Evolutionary conservation across 2,888 invertebrate genomes (phyloP).

Genomic region (Beris morrisii): DNA sequence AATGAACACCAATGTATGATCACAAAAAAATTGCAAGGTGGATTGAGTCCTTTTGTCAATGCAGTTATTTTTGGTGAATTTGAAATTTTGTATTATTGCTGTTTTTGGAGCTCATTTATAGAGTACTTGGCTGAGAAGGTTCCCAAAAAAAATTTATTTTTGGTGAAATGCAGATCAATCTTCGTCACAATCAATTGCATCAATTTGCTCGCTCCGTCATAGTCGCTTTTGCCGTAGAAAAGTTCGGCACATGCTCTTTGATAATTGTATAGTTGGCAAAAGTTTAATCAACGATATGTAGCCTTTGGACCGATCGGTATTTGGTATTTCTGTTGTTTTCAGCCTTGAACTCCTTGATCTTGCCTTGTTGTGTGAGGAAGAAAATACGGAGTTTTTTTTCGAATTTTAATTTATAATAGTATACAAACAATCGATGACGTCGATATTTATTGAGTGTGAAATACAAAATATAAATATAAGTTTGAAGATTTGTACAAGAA

Average conservation of each 20-base stretch:
- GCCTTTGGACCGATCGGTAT: conserved; percentile 33
- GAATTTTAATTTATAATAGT: background rate
- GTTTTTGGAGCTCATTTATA: no score
- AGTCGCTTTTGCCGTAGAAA: no score
- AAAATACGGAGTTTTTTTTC: background rate
- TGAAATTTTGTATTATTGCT: no score
- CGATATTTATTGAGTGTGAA: background rate
- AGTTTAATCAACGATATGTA: conserved; percentile 6
- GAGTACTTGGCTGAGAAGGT: no score
- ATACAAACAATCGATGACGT: conserved; percentile 12
- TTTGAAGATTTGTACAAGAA: background rate
- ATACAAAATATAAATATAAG: background rate
- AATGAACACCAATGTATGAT: no score
- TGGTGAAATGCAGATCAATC: no score
- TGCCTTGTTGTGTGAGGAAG: background rate
- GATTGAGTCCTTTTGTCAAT: no score
- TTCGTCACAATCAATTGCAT: no score
- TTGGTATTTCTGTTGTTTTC: conserved; percentile 29
- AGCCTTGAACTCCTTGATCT: conserved; percentile 26
- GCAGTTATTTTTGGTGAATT: no score
- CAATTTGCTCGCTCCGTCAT: no score
- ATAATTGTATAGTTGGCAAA: conserved; percentile 1
- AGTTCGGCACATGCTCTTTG: background rate
- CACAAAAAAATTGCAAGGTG: no score
- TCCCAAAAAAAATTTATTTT: no score